These are phyloP conservation scores for Passer montanus DNA, from an alignment of 2,113 vertebrate genomes.

Conservation along the genomic window DNA sequence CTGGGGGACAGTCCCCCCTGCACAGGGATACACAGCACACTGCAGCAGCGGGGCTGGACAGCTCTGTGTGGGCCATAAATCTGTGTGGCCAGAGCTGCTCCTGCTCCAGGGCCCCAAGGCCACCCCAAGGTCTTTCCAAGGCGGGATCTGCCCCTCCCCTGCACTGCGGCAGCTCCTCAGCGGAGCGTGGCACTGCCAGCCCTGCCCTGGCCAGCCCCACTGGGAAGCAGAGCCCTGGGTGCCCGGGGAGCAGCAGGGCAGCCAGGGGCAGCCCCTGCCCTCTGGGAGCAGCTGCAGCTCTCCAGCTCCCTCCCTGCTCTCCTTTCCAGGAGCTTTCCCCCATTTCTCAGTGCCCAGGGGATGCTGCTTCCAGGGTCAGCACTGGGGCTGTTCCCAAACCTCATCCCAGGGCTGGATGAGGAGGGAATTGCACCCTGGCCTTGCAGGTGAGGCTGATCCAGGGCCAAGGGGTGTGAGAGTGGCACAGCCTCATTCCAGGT, in stretches of 20 bases:
- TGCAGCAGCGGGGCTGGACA: fast-evolving
- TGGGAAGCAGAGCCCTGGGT: fast-evolving
- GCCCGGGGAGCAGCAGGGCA: not conserved
- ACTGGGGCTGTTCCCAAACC: not conserved
- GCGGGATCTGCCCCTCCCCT: not conserved
- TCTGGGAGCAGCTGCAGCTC: not conserved
- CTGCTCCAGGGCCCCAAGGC: not conserved
- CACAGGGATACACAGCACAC: not conserved
- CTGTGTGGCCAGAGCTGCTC: fast-evolving
- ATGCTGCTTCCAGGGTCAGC: not conserved
- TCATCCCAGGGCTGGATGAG: not conserved
- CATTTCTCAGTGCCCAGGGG: no score
- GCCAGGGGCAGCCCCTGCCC: not conserved
- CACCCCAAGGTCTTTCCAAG: not conserved
- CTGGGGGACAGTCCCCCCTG: not conserved
- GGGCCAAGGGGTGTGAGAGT: not conserved
- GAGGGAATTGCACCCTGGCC: not conserved
- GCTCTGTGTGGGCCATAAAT: not conserved
- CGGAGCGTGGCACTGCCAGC: not conserved
- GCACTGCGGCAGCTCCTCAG: not conserved
- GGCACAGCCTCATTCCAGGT: not conserved
- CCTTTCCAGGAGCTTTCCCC: not conserved
- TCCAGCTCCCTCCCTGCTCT: not conserved
- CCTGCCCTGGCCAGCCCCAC: no score
- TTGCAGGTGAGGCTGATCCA: not conserved